These are phyloP conservation scores for Colostygia pectinataria DNA, from an alignment of 2,888 invertebrate genomes.

Conservation along the genomic window DNA sequence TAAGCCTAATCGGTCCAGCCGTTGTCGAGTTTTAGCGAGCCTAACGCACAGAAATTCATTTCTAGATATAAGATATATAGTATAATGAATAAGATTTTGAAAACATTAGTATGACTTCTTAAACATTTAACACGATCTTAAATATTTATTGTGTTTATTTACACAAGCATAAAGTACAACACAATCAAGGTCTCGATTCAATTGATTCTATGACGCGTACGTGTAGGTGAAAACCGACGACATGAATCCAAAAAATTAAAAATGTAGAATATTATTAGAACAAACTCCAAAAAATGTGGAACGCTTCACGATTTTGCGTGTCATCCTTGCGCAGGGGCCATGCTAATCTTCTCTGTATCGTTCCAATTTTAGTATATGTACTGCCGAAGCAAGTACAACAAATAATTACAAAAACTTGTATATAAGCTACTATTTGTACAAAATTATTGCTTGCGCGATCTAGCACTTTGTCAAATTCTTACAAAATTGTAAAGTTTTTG, in stretches of 20 bases:
- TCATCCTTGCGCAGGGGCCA: slow-evolving; percentile 66
- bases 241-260: neutral
- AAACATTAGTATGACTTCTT: too few species aligned
- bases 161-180: too few species aligned
- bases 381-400: slow-evolving; percentile 59
- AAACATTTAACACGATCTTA: too few species aligned
- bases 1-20: too few species aligned
- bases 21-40: too few species aligned
- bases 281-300: slow-evolving; percentile 44
- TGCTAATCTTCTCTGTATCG: slow-evolving; percentile 48
- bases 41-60: too few species aligned
- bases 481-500: neutral
- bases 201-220: too few species aligned
- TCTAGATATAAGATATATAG: too few species aligned
- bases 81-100: too few species aligned
- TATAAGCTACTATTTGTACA: neutral
- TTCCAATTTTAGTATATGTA: slow-evolving; percentile 66
- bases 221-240: neutral
- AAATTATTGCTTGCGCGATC: slow-evolving; percentile 35
- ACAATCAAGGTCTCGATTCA: too few species aligned
- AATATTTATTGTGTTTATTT: too few species aligned
- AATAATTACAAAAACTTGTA: rapidly evolving
- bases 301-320: slow-evolving; percentile 50
- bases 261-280: neutral
- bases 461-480: slow-evolving; percentile 10